These are phyloP conservation scores for Seira musarum DNA, from an alignment of 2,888 invertebrate species.

Conservation along the genomic window DNA sequence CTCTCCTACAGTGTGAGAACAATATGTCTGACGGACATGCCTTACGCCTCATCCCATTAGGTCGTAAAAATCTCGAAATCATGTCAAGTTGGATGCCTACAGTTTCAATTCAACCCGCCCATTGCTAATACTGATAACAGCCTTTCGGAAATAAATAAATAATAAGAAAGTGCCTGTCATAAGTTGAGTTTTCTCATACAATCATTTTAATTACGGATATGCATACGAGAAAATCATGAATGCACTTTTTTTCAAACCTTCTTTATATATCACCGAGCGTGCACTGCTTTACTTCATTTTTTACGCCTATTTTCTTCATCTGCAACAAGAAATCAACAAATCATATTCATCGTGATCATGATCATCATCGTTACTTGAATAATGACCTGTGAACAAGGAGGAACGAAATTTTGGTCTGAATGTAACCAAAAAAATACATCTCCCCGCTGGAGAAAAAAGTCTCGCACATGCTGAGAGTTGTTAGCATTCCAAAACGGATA, in stretches of 20 bases:
- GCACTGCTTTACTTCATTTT: slow-evolving; percentile 16
- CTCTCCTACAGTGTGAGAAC: slow-evolving; percentile 48
- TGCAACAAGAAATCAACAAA: slow-evolving; percentile 38
- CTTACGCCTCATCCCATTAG: slow-evolving; percentile 55
- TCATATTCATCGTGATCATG: slow-evolving; percentile 35
- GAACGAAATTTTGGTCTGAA: slow-evolving; percentile 34
- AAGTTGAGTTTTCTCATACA: slow-evolving; percentile 13
- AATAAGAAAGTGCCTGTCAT: slow-evolving; percentile 48
- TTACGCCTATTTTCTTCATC: slow-evolving; percentile 44
- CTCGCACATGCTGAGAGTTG: slow-evolving; percentile 57
- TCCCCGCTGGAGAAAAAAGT: slow-evolving; percentile 35
- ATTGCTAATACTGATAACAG: slow-evolving; percentile 28
- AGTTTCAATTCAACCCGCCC: slow-evolving; percentile 49
- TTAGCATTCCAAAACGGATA: slow-evolving; percentile 58
- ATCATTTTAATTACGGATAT: slow-evolving; percentile 38
- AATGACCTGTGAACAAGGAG: slow-evolving; percentile 54
- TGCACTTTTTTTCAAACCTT: background rate
- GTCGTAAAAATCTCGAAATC: slow-evolving; percentile 46
- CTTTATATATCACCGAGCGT: slow-evolving; percentile 1
- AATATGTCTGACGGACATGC: slow-evolving; percentile 45
- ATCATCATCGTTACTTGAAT: slow-evolving; percentile 32
- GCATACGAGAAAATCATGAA: background rate
- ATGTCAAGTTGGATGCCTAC: slow-evolving; percentile 50
- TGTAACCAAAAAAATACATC: slow-evolving; percentile 16
- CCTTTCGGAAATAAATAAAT: slow-evolving; percentile 49